Evolutionary conservation across 2,888 invertebrate genomes (phyloP).

Genomic region (Nebria brevicollis): DNA sequence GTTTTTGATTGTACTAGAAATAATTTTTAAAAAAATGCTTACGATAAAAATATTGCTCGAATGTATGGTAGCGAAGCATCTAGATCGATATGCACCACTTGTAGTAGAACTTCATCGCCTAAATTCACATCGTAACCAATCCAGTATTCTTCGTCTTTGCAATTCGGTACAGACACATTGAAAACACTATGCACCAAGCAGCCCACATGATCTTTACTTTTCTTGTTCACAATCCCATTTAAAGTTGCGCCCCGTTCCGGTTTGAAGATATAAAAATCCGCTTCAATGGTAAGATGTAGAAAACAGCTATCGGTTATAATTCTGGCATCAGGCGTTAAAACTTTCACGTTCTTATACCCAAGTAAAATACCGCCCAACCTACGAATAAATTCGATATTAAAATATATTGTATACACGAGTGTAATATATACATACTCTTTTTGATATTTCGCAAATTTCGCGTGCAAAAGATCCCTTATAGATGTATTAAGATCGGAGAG

Average conservation of each 20-base stretch:
- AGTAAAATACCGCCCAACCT: slow-evolving; percentile 75
- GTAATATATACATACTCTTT: slow-evolving; percentile 66
- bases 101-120: slow-evolving; percentile 71
- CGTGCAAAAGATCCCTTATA: slow-evolving; percentile 69
- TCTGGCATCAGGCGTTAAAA: slow-evolving; percentile 68
- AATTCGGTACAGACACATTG: slow-evolving; percentile 75
- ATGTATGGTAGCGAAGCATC: slow-evolving; percentile 72
- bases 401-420: slow-evolving; percentile 5
- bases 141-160: slow-evolving; percentile 66
- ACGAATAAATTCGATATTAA: slow-evolving; percentile 43
- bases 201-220: slow-evolving; percentile 72
- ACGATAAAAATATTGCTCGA: slow-evolving; percentile 67
- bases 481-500: slow-evolving; percentile 69
- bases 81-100: slow-evolving; percentile 69
- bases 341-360: slow-evolving; percentile 73
- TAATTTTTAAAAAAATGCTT: slow-evolving; percentile 50
- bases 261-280: slow-evolving; percentile 75
- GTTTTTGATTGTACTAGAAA: not conserved
- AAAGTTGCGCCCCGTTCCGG: slow-evolving; percentile 70
- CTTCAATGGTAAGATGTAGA: slow-evolving; percentile 74
- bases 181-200: slow-evolving; percentile 76
- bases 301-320: slow-evolving; percentile 72
- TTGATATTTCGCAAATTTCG: slow-evolving; percentile 71
- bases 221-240: slow-evolving; percentile 75
- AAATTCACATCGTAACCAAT: slow-evolving; percentile 67